phyloP scores from a whole-genome alignment of 2,888 invertebrate species.

The Melitaea athalia region DNA sequence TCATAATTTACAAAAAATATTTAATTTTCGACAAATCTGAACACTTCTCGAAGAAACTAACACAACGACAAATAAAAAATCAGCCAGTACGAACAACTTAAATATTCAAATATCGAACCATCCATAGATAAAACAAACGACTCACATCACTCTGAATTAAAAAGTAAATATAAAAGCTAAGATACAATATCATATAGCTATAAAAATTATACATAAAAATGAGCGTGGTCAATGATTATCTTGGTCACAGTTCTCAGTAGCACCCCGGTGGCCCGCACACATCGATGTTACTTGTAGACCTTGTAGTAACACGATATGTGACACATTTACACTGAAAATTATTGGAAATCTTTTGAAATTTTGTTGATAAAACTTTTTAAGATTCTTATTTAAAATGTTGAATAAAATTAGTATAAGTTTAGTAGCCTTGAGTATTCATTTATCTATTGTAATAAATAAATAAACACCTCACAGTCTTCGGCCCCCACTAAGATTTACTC shows the following conservation, averaged over 20 bases:
- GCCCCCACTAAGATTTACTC: no score
- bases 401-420: neutral
- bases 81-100: no score
- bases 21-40: no score
- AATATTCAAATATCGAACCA: neutral
- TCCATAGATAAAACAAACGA: neutral
- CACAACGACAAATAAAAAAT: no score
- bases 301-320: neutral
- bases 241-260: neutral
- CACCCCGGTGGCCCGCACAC: constrained; percentile 1
- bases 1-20: no score
- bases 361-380: neutral
- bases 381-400: neutral
- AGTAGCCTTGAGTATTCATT: no score
- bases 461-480: no score
- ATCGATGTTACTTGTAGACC: neutral
- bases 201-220: neutral
- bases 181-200: neutral
- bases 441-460: no score
- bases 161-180: neutral
- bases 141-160: no score
- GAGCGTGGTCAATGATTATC: constrained; percentile 5
- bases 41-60: no score
- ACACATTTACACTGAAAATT: neutral
- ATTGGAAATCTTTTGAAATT: neutral